Percentiles rank a stretch among this genome's conserved stretches.
These are phyloP conservation scores for Drosophila multiciliata DNA, from an alignment of 2,888 invertebrate species.

Conservation along the genomic window DNA sequence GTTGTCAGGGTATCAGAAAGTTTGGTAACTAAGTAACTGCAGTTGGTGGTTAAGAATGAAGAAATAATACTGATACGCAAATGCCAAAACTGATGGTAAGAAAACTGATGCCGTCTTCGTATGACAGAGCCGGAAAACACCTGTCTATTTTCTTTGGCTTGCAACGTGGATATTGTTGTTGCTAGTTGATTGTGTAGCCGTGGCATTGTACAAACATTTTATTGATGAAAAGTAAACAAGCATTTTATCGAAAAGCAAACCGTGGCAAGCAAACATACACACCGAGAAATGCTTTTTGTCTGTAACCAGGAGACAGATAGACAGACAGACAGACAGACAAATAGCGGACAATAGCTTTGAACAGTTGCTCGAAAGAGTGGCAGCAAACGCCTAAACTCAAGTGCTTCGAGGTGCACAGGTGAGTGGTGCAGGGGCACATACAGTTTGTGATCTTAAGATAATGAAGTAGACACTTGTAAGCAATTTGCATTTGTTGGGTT, in stretches of 20 bases:
- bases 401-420: neutral
- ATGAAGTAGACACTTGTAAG: conserved; percentile 40
- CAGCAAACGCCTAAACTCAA: neutral
- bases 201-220: conserved; percentile 66
- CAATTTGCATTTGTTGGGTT: conserved; percentile 27
- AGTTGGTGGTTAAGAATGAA: conserved; percentile 31
- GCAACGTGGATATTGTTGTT: conserved; percentile 22
- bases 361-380: conserved; percentile 9
- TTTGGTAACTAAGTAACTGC: conserved; percentile 3
- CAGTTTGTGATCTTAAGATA: conserved; percentile 41
- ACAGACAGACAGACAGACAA: conserved; percentile 32
- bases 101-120: conserved; percentile 22
- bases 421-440: conserved; percentile 11
- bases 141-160: conserved; percentile 59
- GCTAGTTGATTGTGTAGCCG: conserved; percentile 52
- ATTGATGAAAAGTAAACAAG: conserved; percentile 79
- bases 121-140: conserved; percentile 67
- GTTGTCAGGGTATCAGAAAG: conserved; percentile 39
- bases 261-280: conserved; percentile 20
- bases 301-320: conserved; percentile 41
- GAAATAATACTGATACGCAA: conserved; percentile 22
- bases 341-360: conserved; percentile 10
- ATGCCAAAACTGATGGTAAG: conserved; percentile 25
- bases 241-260: conserved; percentile 39
- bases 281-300: conserved; percentile 4